phyloP scores from a whole-genome alignment of 2,113 vertebrate genomes.

The Leptobrachium ailaonicum region DNA sequence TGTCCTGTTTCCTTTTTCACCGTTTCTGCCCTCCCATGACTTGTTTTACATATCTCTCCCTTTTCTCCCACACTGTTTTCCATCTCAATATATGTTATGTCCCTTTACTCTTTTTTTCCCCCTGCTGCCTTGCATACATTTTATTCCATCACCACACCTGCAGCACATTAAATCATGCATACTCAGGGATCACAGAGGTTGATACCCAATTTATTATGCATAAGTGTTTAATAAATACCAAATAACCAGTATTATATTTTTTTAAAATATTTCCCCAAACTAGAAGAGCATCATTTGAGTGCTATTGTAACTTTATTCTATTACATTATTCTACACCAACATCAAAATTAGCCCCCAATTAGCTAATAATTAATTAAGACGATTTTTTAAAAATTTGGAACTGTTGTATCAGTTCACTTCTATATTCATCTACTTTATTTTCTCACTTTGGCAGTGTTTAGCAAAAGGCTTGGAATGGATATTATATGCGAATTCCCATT shows the following conservation, averaged over 20 bases:
- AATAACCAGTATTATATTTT: too few species aligned
- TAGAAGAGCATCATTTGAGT: too few species aligned
- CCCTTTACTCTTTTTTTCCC: background rate
- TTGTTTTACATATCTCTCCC: constrained; percentile 4
- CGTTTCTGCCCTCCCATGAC: constrained; percentile 42
- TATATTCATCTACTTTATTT: background rate
- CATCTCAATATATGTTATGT: too few species aligned
- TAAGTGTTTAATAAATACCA: too few species aligned
- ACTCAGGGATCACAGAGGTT: too few species aligned
- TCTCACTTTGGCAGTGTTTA: background rate
- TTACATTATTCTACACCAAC: too few species aligned
- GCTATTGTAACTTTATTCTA: too few species aligned
- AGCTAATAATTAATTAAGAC: background rate
- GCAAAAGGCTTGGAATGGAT: background rate
- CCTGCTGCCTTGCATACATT: background rate
- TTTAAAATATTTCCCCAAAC: too few species aligned
- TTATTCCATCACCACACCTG: background rate
- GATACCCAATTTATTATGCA: too few species aligned
- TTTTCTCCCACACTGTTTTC: background rate
- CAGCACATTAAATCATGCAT: background rate
- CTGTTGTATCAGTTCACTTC: background rate
- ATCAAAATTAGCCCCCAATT: too few species aligned
- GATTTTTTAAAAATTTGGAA: background rate
- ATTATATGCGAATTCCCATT: constrained; percentile 17
- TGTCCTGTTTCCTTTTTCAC: constrained; percentile 43